Evolutionary conservation across 2,888 invertebrate genomes (phyloP), one percentile per base, ranked within the genome.

Genomic region (Dilophus febrilis): DNA sequence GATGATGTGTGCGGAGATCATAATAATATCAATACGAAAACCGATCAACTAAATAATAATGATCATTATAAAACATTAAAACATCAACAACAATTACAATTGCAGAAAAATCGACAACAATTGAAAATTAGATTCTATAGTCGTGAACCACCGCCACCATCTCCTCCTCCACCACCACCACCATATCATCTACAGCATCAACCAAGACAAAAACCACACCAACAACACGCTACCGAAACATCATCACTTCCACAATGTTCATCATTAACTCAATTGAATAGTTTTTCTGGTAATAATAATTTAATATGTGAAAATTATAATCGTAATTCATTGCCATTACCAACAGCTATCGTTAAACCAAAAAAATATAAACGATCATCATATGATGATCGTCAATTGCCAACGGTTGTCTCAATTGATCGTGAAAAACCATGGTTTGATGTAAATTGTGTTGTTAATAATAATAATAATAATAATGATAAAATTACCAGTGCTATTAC

Each of bases 361-460:
- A 58, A 56, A 46, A 41, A 44, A 38, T 58, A 56, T 47, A 54
- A 57, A 42, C 57, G 54, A 41, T 48, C 52, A 31, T 55, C 58
- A 38, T 56, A 53, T 43, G 59, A 59, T 42, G 59, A 59, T 32
- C 54, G 59, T 17, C 57, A 58, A 45, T 44, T 59, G 40, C 57
- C 59, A 35, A 53, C 56, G 5, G 51, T 58, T 34, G 56, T 54
- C 27, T 43, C 37, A 19, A 40, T 40, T 14, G 43, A 45, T 40
- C 41, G 36, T 7, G 37, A 31, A 16, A 42, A 38, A 31, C 30
- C 44, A 14, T 43, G 42, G 40, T 41, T 38, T 33, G 41, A 40
- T n/a, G n/a, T n/a, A n/a, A n/a, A n/a, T n/a, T n/a, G n/a, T n/a
- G n/a, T n/a, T n/a, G n/a, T n/a, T n/a, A n/a, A n/a, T n/a, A n/a